Base-by-base conservation (phyloP, 2,888 invertebrate species). In the Harpalus rufipes region DNA sequence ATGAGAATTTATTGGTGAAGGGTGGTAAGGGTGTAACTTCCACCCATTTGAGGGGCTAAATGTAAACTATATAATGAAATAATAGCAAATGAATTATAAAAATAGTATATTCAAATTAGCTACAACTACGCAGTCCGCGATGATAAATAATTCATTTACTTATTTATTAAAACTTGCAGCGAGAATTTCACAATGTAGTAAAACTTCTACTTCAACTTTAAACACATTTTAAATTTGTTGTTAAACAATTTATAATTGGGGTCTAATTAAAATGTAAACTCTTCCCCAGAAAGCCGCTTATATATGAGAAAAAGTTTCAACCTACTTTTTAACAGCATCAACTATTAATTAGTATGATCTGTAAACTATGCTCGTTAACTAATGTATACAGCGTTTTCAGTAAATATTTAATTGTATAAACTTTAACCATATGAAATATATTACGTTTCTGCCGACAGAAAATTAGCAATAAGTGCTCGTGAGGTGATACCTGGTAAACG, bases 331-430 rank as follows among this genome's bases (percentile, higher is more conserved):
- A 25, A 39, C 39, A 39, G n/a, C 25, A 68, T 68, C 25, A 68
- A 68, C 68, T 68, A 68, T 39, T 68, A 68, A 68, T 68, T 68
- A 68, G 39, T 39, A 14, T 68, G 68, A 68, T 68, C 39, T 63
- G 63, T 63, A 63, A 25, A 63, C 63, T 25, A 10, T 25, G 25
- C 63, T 63, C 63, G 63, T 63, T 63, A 63, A 63, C 68, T 65
- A 14, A 39, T 68, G 39, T 68, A n/a, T 68, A 39, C 68, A 39
- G 39, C 39, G 8, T 39, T 68, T 32, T 12, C 25, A 14, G 7
- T 68, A 68, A 68, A 68, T 68, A 68, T 68, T 68, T 68, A 25
- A 63, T 63, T 63, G 5, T 18, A 68, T 7, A 51, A 12, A 51
- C 44, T 56, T 10, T 56, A n/a, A 10, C 44, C 44, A 51, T 51